Percentiles rank a stretch among this genome's conserved stretches.
phyloP scores from a whole-genome alignment of 1,140 invertebrate genomes.

The Mamestra configurata region DNA sequence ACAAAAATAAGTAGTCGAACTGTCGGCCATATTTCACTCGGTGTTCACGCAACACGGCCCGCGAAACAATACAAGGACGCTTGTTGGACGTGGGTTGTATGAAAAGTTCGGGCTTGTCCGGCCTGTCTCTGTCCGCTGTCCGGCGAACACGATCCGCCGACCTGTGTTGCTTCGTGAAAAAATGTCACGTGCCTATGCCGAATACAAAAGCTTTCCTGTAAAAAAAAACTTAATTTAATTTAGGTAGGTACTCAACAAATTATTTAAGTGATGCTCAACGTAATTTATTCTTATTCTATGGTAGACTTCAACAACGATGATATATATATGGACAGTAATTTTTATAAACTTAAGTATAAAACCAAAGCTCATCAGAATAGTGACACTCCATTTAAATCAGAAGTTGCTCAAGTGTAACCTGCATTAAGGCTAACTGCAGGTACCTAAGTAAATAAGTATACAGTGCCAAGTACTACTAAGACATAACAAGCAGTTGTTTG shows the following conservation, averaged over 20 bases:
- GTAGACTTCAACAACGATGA: background rate
- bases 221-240: background rate
- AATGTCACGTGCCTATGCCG: conserved; percentile 34
- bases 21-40: conserved; percentile 83
- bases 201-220: background rate
- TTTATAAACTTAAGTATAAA: background rate
- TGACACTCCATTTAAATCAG: background rate
- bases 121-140: conserved; percentile 34
- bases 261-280: background rate
- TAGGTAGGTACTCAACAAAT: background rate
- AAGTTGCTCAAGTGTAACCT: background rate
- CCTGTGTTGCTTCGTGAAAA: conserved; percentile 45
- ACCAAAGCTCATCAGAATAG: background rate
- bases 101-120: conserved; percentile 63
- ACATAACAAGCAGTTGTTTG: background rate
- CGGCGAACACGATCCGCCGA: conserved; percentile 45
- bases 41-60: conserved; percentile 83
- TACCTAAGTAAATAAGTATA: conserved; percentile 11
- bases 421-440: background rate
- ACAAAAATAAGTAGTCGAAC: conserved; percentile 81
- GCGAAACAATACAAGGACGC: conserved; percentile 87
- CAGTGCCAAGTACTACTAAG: background rate
- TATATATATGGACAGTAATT: conserved; percentile 12
- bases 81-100: conserved; percentile 63
- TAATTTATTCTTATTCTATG: background rate